phyloP scores from a whole-genome alignment of 2,113 vertebrate species.

The Corapipo altera region DNA sequence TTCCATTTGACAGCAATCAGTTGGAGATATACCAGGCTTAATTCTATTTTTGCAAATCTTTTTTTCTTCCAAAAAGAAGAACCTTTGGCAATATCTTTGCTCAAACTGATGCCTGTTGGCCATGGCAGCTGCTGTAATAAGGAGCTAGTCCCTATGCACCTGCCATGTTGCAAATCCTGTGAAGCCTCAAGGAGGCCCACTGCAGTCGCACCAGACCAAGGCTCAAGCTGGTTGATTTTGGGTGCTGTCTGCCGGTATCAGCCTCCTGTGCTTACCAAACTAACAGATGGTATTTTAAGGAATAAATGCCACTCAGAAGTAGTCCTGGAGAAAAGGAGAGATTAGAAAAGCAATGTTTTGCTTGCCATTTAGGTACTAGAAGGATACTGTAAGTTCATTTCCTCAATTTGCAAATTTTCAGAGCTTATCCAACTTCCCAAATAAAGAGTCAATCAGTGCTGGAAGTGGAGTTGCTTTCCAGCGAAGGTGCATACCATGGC shows the following conservation, averaged over 20 bases:
- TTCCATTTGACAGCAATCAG: neutral
- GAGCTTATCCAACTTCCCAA: neutral
- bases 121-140: neutral
- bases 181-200: neutral
- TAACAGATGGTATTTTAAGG: neutral
- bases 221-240: accelerated
- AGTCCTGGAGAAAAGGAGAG: accelerated
- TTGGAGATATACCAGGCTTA: neutral
- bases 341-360: neutral
- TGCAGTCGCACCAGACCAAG: neutral
- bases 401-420: neutral
- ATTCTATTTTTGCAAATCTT: neutral
- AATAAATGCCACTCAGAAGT: neutral
- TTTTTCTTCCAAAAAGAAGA: neutral
- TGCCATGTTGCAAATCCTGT: accelerated
- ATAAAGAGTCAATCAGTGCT: neutral
- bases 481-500: neutral
- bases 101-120: neutral
- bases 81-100: neutral
- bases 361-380: neutral
- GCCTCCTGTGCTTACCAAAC: neutral
- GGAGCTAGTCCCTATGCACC: neutral
- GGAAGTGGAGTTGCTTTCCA: neutral
- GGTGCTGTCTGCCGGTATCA: neutral
- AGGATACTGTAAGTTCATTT: neutral